Evolutionary conservation across 2,113 vertebrate genomes (phyloP), one percentile per base, ranked within the genome.

Genomic region (Zosterops pallidus): DNA sequence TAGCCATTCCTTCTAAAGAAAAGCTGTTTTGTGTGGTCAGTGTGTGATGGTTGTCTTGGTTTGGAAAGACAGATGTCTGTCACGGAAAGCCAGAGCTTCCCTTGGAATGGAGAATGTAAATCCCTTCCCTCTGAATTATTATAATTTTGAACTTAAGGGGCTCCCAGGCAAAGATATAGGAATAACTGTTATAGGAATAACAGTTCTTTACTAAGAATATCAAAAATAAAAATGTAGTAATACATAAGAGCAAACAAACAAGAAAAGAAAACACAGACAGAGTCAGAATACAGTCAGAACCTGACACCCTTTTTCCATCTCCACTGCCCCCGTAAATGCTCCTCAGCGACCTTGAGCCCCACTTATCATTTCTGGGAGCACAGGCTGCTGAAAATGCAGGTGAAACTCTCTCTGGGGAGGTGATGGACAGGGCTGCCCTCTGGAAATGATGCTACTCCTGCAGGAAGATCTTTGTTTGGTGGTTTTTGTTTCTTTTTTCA

Each of bases 311-410:
- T 23, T 35, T 25, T 2, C 28, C 37, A 7, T 2, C 37, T 21
- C 64, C 80, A 16, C 46, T 0, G 28, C 9, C 12, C 10, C 74
- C 8, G 33, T 1, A 8, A 44, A 20, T 17, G 19, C 47, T 62
- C 13, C 67, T 53, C 69, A 5, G 29, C 2, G 25, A 18, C 39
- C 3, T 37, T 14, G 59, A 81, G 64, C 47, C 37, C 28, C n/a
- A 0, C 0, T 1, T 0, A 24, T 5, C 1, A 2, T 13, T 59
- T 31, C 5, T 35, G 37, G 31, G 60, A 37, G 15, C 9, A 4
- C 9, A 15, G 19, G 11, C 31, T n/a, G 3, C 4, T 25, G 65
- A 15, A 53, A 60, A 46, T 5, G 39, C 37, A 12, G 59, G 8
- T 22, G 35, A 26, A 65, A 21, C 5, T 12, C 63, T 28, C 29